Conservation (phyloP, 1,140 invertebrate genomes). For the Drosophila ficusphila region DNA sequence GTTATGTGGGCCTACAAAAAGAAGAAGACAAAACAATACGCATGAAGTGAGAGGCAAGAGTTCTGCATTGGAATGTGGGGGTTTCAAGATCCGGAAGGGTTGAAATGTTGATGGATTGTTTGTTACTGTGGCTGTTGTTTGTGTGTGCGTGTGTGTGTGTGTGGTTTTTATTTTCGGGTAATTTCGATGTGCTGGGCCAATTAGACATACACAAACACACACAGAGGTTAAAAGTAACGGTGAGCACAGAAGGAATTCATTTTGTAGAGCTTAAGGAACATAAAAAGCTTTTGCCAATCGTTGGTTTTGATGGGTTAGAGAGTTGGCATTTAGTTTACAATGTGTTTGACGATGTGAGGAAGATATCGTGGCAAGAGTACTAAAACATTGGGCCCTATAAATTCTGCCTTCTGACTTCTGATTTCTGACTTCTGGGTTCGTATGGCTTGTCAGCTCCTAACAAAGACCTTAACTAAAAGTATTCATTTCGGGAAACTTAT, state of each 20-base stretch:
- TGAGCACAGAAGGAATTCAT: slow-evolving; percentile 41
- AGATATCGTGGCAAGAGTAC: neutral
- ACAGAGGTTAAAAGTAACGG: slow-evolving; percentile 48
- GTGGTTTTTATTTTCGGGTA: slow-evolving; percentile 17
- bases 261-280: slow-evolving; percentile 49
- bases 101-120: slow-evolving; percentile 28
- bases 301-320: slow-evolving; percentile 26
- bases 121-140: slow-evolving; percentile 18
- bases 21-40: slow-evolving; percentile 53
- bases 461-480: slow-evolving; percentile 13
- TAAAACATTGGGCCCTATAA: slow-evolving; percentile 15
- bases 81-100: slow-evolving; percentile 14
- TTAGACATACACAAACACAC: slow-evolving; percentile 68
- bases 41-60: slow-evolving; percentile 51
- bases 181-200: slow-evolving; percentile 61
- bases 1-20: slow-evolving; percentile 62
- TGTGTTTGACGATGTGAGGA: slow-evolving; percentile 30
- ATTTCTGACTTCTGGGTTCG: slow-evolving; percentile 23
- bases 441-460: slow-evolving; percentile 38
- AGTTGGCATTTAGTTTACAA: slow-evolving; percentile 51
- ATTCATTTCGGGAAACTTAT: slow-evolving; percentile 32
- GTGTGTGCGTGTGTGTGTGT: slow-evolving; percentile 21
- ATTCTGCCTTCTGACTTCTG: slow-evolving; percentile 18
- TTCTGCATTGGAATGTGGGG: slow-evolving; percentile 20
- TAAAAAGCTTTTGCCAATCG: slow-evolving; percentile 60